Conservation (phyloP, 2,888 invertebrate genomes). For the Aplocera efformata region DNA sequence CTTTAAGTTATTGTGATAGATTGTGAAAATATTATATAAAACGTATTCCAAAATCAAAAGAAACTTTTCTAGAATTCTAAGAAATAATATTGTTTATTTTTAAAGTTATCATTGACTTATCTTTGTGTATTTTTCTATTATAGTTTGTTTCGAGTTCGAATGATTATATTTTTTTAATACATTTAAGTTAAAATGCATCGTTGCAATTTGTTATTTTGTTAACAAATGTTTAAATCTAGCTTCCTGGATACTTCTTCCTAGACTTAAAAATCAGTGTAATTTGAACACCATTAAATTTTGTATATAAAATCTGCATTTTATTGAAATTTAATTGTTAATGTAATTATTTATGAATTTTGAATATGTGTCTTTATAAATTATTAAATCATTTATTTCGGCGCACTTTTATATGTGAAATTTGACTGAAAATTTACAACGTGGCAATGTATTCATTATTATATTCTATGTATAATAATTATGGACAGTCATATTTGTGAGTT, state of each 20-base stretch:
- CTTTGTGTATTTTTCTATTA: constrained; percentile 5
- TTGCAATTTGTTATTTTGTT: no score
- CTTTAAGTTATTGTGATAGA: constrained; percentile 25
- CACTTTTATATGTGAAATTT: constrained; percentile 25
- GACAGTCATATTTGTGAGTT: no score
- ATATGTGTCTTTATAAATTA: not conserved
- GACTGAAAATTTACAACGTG: constrained; percentile 24
- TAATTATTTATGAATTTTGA: constrained; percentile 11
- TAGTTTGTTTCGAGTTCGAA: constrained; percentile 1
- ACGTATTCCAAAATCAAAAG: constrained; percentile 18
- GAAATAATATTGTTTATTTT: constrained; percentile 4
- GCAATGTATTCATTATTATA: constrained; percentile 2
- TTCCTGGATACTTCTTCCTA: no score
- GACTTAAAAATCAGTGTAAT: no score
- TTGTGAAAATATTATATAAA: constrained; percentile 10
- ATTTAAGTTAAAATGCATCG: no score
- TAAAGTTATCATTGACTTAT: constrained; percentile 9
- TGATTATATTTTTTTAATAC: constrained; percentile 12
- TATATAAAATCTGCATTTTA: constrained; percentile 1
- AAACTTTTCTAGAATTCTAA: constrained; percentile 9
- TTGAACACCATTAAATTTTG: not conserved
- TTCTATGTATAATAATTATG: no score
- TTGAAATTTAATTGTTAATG: constrained; percentile 3
- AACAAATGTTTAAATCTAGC: no score
- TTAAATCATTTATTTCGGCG: constrained; percentile 14